Evolutionary conservation across 1,140 invertebrate genomes (phyloP).

Genomic region (Lepidurus couesii): DNA sequence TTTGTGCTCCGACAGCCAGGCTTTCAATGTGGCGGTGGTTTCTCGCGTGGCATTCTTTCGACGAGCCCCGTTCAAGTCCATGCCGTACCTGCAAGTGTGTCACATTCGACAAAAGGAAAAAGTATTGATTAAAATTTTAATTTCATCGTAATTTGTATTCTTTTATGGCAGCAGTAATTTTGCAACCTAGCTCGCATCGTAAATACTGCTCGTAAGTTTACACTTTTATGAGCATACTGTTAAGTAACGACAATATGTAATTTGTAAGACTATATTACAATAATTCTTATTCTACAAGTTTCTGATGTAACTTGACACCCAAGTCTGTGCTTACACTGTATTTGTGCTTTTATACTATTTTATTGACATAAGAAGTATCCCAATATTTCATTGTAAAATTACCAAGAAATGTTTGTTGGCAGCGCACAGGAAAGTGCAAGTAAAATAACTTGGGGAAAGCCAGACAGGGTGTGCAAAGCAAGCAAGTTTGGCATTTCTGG

Average conservation of each 20-base stretch:
- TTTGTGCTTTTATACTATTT: too few species aligned
- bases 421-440: not conserved
- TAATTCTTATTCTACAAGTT: too few species aligned
- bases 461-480: not conserved
- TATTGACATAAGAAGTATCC: too few species aligned
- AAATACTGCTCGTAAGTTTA: too few species aligned
- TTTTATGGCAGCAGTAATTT: not conserved
- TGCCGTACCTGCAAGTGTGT: constrained; percentile 65
- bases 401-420: not conserved
- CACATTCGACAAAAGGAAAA: not conserved
- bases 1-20: constrained; percentile 84
- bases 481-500: not conserved
- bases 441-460: not conserved
- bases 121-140: not conserved
- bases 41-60: constrained; percentile 96
- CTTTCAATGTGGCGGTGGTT: constrained; percentile 91
- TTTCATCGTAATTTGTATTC: not conserved
- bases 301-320: too few species aligned
- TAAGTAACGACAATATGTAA: too few species aligned
- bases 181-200: too few species aligned
- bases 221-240: too few species aligned
- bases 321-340: too few species aligned
- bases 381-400: not conserved
- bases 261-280: too few species aligned
- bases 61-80: constrained; percentile 81